Percentiles rank a stretch among this genome's conserved stretches.
Evolutionary conservation across 1,140 invertebrate genomes (phyloP).

Genomic region (Lucilia sericata): DNA sequence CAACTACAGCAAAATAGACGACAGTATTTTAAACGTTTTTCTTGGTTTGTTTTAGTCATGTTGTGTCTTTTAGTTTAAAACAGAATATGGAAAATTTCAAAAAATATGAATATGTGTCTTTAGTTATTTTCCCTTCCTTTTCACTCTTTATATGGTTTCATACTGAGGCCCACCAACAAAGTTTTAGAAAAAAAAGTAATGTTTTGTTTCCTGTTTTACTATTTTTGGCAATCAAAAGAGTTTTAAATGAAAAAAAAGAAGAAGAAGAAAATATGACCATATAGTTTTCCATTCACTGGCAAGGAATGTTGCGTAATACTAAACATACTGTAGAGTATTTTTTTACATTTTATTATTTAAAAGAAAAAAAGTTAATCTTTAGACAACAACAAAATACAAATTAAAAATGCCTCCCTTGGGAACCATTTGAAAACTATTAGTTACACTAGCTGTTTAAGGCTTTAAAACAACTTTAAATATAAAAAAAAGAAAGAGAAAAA

Average conservation of each 20-base stretch:
- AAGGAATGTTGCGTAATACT: too few species aligned
- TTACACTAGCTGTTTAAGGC: slow-evolving; percentile 35
- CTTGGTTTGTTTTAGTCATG: neutral
- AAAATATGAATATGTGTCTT: neutral
- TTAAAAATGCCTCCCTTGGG: slow-evolving; percentile 13
- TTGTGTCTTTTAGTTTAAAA: neutral
- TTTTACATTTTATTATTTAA: too few species aligned
- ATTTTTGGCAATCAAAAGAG: slow-evolving; percentile 10
- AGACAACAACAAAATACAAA: neutral
- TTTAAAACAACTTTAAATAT: too few species aligned
- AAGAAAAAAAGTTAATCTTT: neutral
- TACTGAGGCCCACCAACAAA: neutral
- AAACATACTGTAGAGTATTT: too few species aligned
- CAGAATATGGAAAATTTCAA: neutral
- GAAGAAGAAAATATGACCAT: neutral
- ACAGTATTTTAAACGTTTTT: neutral
- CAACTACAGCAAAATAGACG: neutral
- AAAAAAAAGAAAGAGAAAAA: neutral
- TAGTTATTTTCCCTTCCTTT: too few species aligned
- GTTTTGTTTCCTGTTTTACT: neutral
- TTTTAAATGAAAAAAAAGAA: neutral
- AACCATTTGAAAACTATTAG: slow-evolving; percentile 41
- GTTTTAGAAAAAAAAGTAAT: neutral
- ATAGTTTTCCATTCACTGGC: too few species aligned
- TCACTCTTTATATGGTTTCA: too few species aligned